Base-by-base conservation (phyloP, 2,888 invertebrate genomes). In the Spicauda simplicius region DNA sequence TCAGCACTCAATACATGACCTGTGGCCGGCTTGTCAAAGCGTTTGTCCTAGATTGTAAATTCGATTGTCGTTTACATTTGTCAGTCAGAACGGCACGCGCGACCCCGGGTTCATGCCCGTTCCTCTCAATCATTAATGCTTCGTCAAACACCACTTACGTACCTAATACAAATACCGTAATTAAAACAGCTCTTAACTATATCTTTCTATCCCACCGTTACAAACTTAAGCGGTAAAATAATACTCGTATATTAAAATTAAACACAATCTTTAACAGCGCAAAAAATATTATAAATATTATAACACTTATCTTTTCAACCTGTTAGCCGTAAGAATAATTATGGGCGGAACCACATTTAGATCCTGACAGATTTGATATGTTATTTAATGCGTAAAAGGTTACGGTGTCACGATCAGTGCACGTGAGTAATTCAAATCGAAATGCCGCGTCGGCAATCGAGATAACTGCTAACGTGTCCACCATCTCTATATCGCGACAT, bases 51-150 rank as follows among this genome's bases (percentile, higher is more conserved):
- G 55, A 63, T 55, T 30, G n/a, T 55, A 48, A 45, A 55, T 45
- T 30, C 18, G 19, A 64, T 16, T 80, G 82, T 87, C 83, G 77
- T 83, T 79, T 82, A 83, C 79, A 83, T 83, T 81, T 76, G 80
- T 80, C 77, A 77, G 78, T 75, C 73, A 74, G 56, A 55, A 75
- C 77, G 77, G 79, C 84, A 85, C 82, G 82, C 80, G 82, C 79
- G 85, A 88, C 81, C 87, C 80, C 76, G 76, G 72, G 87, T 85
- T 87, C 85, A 87, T 75, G 79, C 80, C 76, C 80, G 80, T 70
- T 80, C 78, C 74, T 78, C 78, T 82, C 75, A 74, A 78, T 81
- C 78, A 77, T 81, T 81, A 79, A 80, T 79, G 79, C 77, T 81
- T 85, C 82, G 84, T 90, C 86, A 86, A 70, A 69, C 72, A 67